These are phyloP conservation scores for Notarius lentiginosus DNA, from an alignment of 2,113 vertebrate genomes.

Conservation along the genomic window DNA sequence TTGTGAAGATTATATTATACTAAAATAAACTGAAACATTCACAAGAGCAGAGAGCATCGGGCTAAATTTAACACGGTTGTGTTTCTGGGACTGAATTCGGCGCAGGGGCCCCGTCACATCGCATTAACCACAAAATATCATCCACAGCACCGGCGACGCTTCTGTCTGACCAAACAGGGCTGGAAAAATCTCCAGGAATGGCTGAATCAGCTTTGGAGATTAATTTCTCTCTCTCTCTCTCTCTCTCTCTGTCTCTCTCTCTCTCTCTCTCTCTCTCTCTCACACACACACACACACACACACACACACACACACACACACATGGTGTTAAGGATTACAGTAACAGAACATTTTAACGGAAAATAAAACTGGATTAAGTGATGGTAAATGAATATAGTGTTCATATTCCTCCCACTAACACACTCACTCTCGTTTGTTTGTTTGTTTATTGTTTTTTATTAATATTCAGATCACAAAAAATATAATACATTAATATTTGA, in stretches of 20 bases:
- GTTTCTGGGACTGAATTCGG: not conserved
- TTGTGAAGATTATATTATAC: not conserved
- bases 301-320: slow-evolving; percentile 4
- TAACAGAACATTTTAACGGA: not conserved
- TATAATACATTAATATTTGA: not conserved
- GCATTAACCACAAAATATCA: not conserved
- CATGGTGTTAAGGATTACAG: not conserved
- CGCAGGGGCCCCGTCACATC: not conserved
- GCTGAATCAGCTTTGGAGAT: not conserved
- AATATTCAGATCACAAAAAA: not conserved
- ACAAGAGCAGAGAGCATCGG: not conserved
- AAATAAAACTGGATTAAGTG: not conserved
- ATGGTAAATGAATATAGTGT: not conserved
- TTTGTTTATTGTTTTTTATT: not conserved
- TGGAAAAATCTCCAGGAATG: slow-evolving; percentile 9
- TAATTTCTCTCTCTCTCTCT: not conserved
- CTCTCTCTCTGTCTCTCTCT: too few relatives aligned
- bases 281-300: not conserved
- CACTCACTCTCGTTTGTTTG: not conserved
- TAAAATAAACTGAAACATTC: not conserved
- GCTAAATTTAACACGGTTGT: not conserved
- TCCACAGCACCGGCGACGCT: not conserved
- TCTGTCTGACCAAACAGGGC: not conserved
- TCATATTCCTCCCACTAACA: not conserved
- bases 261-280: too few relatives aligned